Percentiles rank a stretch among this genome's conserved stretches.
These are phyloP conservation scores for Xenops minutus DNA, from an alignment of 2,797 vertebrate genomes.

Conservation along the genomic window DNA sequence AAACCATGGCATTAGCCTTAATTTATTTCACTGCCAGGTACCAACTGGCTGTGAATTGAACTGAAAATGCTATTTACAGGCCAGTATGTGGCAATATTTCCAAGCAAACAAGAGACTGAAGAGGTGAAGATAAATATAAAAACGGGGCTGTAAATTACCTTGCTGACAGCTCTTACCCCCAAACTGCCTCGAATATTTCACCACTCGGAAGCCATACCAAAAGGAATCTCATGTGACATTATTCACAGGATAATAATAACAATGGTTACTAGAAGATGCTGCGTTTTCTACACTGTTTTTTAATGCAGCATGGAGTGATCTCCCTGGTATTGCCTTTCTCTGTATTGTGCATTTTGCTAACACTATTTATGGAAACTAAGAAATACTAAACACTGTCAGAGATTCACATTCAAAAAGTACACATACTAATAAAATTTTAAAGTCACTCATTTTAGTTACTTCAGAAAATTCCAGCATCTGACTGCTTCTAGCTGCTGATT, in stretches of 20 bases:
- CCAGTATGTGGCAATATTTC: background rate
- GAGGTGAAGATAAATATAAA: constrained; percentile 1
- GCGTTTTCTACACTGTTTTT: background rate
- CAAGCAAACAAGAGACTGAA: constrained; percentile 22
- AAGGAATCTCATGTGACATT: background rate
- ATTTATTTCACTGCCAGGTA: constrained; percentile 18
- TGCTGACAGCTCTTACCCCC: background rate
- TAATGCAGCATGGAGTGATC: background rate
- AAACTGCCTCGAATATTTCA: background rate
- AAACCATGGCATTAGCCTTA: background rate
- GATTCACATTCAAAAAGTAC: background rate
- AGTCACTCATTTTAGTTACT: background rate
- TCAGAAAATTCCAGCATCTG: background rate
- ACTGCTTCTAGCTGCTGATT: constrained; percentile 14
- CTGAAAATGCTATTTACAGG: background rate
- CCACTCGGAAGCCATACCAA: background rate
- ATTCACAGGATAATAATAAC: background rate
- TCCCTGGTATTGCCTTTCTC: background rate
- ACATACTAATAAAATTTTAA: background rate
- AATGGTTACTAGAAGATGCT: background rate
- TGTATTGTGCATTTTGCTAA: background rate
- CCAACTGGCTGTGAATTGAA: background rate
- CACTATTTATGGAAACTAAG: background rate
- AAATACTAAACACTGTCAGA: background rate
- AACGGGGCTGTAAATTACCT: background rate